phyloP scores from a whole-genome alignment of 1,140 invertebrate genomes.

The Zelostemma sp. region DNA sequence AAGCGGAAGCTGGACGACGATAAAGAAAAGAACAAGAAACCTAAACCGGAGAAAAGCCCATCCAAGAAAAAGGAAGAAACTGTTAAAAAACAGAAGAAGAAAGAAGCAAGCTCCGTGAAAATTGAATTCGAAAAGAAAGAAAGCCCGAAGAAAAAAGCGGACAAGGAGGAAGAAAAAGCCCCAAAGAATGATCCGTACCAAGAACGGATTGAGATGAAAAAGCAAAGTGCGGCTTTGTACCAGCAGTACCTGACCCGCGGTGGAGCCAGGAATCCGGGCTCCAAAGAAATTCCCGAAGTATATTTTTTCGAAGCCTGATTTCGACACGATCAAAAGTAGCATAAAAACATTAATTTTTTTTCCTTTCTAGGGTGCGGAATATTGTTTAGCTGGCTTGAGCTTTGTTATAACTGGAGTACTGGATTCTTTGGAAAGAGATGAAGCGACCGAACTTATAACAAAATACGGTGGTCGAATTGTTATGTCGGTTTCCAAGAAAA shows the following conservation, averaged over 20 bases:
- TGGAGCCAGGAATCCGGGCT: conserved; percentile 82
- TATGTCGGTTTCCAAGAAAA: conserved; percentile 80
- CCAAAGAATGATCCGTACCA: conserved; percentile 71
- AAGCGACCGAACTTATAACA: conserved; percentile 80
- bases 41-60: conserved; percentile 8
- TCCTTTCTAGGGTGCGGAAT: conserved; percentile 75
- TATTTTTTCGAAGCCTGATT: conserved; percentile 14
- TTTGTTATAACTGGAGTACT: conserved; percentile 91
- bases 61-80: conserved; percentile 3
- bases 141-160: no score
- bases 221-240: conserved; percentile 75
- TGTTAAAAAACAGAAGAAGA: no score
- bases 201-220: conserved; percentile 75
- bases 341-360: conserved; percentile 11
- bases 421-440: conserved; percentile 89
- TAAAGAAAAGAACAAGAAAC: conserved; percentile 11
- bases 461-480: conserved; percentile 87
- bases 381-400: conserved; percentile 81
- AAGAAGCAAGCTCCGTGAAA: no score
- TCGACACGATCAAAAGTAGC: conserved; percentile 11
- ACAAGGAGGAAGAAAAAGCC: no score
- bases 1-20: conserved; percentile 18
- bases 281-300: conserved; percentile 86
- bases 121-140: no score
- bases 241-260: conserved; percentile 81